These are phyloP conservation scores for Acrobasis repandana DNA, from an alignment of 2,888 invertebrate species.

Conservation along the genomic window DNA sequence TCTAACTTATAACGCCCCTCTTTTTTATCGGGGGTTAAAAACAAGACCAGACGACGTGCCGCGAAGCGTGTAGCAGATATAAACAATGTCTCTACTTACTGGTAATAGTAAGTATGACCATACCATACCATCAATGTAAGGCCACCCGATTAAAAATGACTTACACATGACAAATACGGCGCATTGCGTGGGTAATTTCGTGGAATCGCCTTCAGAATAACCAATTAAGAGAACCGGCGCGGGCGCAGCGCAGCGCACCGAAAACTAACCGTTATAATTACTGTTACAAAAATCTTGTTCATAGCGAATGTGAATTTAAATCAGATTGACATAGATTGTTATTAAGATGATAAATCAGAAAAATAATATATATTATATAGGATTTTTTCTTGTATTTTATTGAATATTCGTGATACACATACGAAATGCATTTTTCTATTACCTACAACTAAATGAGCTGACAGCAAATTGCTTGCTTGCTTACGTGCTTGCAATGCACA, in stretches of 20 bases:
- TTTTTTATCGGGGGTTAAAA: too few relatives aligned
- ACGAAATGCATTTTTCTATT: too few relatives aligned
- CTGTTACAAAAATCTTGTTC: conserved; percentile 47
- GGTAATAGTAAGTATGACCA: too few relatives aligned
- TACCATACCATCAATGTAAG: too few relatives aligned
- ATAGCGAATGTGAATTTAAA: conserved; percentile 34
- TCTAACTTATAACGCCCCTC: too few relatives aligned
- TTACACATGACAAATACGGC: conserved; percentile 21
- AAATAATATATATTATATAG: not conserved
- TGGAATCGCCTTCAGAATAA: conserved; percentile 41
- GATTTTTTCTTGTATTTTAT: not conserved
- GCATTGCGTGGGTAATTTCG: conserved; percentile 34
- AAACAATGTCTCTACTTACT: too few relatives aligned
- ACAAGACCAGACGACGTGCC: too few relatives aligned
- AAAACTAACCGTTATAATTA: conserved; percentile 54
- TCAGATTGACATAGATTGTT: conserved; percentile 21
- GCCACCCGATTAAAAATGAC: not conserved
- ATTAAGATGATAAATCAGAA: conserved; percentile 23
- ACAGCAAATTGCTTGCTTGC: too few relatives aligned
- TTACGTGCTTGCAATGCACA: too few relatives aligned
- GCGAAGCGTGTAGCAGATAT: too few relatives aligned
- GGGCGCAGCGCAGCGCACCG: conserved; percentile 37
- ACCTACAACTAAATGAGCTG: too few relatives aligned
- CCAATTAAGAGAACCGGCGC: conserved; percentile 49
- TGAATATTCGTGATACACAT: too few relatives aligned